phyloP scores from a whole-genome alignment of 2,113 vertebrate genomes.

The Larimichthys crocea region DNA sequence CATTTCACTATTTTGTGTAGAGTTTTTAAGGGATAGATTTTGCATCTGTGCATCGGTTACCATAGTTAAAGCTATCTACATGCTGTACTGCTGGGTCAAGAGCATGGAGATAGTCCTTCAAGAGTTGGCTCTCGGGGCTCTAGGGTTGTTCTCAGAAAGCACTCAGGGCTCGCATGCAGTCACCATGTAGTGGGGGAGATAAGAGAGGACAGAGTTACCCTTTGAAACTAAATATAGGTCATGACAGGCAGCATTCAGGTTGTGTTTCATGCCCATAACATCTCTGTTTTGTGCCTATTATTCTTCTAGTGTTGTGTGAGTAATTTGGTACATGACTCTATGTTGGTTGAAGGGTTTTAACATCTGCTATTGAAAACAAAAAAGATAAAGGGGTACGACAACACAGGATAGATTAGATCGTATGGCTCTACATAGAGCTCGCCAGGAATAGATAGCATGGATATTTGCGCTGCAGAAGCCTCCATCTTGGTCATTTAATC shows the following conservation, averaged over 20 bases:
- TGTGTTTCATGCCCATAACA: conserved; percentile 29
- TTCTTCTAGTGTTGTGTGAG: conserved; percentile 33
- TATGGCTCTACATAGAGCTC: no score
- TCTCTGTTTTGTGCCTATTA: conserved; percentile 21
- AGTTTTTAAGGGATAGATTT: conserved; percentile 28
- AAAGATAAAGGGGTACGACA: conserved; percentile 7
- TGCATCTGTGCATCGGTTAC: conserved; percentile 32
- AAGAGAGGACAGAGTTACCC: conserved; percentile 66
- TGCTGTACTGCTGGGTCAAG: conserved; percentile 62
- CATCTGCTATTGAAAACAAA: conserved; percentile 27
- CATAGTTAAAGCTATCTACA: conserved; percentile 52
- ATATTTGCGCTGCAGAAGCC: not conserved
- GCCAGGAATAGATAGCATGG: not conserved
- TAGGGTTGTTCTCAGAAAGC: conserved; percentile 76
- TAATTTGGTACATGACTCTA: conserved; percentile 1
- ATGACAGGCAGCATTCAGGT: conserved; percentile 48
- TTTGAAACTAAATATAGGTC: conserved; percentile 81
- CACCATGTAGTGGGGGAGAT: conserved; percentile 74
- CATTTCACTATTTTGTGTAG: conserved; percentile 1
- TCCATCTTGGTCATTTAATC: not conserved
- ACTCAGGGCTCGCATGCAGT: conserved; percentile 69
- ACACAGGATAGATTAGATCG: not conserved
- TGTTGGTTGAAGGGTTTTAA: conserved; percentile 39
- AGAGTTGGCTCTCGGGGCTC: conserved; percentile 68
- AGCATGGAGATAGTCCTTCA: conserved; percentile 69